Base-by-base conservation (phyloP, 2,113 vertebrate genomes). In the Donacobius atricapilla region DNA sequence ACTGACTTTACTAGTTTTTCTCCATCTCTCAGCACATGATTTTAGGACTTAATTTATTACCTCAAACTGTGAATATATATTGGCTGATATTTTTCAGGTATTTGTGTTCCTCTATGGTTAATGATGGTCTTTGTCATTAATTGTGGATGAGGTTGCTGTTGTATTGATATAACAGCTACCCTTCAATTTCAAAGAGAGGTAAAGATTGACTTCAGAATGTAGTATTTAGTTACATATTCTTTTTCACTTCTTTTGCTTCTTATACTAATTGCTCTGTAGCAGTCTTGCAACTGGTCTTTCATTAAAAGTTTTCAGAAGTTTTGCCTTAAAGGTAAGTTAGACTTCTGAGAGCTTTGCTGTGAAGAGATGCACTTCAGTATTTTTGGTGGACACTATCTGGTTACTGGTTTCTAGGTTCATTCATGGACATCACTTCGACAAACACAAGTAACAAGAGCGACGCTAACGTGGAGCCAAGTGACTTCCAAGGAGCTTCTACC, bases 361-460 rank as follows among this genome's bases (percentile, higher is more conserved):
- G 28, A 77, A 70, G 50, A 86, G 47, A 30, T 45, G 12, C 7
- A 1, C 30, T 30, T 80, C 8, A 13, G 8, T 31, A 15, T 83
- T 91, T 94, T 81, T 37, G 37, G 31, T 33, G 22, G 14, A 37
- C 39, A 30, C 66, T 88, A 15, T 66, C 19, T 30, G 84, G 7
- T 96, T 88, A 51, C 12, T 92, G 50, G 45, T 93, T 93, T 93
- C 44, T 97, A 99, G 99, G 99, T 73, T 99, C 99, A 22, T 99
- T 98, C 88, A 97, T 99, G 98, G 99, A 99, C 81, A 98, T 99
- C 58, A 98, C 98, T 51, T 99, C 98, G 93, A 99, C 98, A 96
- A 99, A 98, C 97, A 99, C 98, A 61, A 99, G 99, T 98, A 99
- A 98, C 98, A 99, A 97, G 97, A 99, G 99, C 39, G 99, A 99